Evolutionary conservation across 2,888 invertebrate genomes (phyloP), one percentile per base, ranked within the genome.

Genomic region (Hydraecia micacea): DNA sequence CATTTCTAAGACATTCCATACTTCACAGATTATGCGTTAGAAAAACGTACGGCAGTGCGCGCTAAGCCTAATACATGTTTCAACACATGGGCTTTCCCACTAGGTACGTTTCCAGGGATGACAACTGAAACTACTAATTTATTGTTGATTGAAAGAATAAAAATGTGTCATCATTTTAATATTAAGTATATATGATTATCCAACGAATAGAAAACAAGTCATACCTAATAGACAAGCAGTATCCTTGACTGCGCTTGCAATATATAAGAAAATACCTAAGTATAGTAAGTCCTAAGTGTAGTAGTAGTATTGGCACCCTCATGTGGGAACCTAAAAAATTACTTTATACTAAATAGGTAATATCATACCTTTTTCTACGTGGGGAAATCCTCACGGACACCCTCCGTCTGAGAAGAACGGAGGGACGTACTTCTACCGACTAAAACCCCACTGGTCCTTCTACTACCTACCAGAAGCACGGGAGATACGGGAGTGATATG

Each of bases 51-150:
- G n/a, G n/a, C n/a, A n/a, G n/a, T n/a, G n/a, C n/a, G n/a, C n/a
- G n/a, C n/a, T n/a, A 39, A 25, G 8, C 21, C 15, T 55, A 11
- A 5, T 58, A n/a, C 15, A 9, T 32, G 62, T 62, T 21, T 21
- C 15, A 69, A 69, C 68, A 69, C 49, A 25, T 49, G 68, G 68
- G 28, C 21, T 49, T 68, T 68, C 46, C 46, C 68, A 66, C 65
- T 15, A 62, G 32, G 18, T 63, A 21, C 28, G 15, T 69, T 49
- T 15, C 68, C 25, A 32, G 32, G 32, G 49, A 49, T 8, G 25
- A 49, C 25, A 49, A 69, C 15, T 25, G 32, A 66, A 66, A n/a
- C 49, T 15, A 25, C 2, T 25, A 52, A 25, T 52, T 32, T 46
- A 32, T 13, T 39, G n/a, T 66, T 39, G 39, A 66, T 66, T 66